These are phyloP conservation scores for Leucophora obtusa DNA, from an alignment of 2,888 invertebrate species.

Conservation along the genomic window DNA sequence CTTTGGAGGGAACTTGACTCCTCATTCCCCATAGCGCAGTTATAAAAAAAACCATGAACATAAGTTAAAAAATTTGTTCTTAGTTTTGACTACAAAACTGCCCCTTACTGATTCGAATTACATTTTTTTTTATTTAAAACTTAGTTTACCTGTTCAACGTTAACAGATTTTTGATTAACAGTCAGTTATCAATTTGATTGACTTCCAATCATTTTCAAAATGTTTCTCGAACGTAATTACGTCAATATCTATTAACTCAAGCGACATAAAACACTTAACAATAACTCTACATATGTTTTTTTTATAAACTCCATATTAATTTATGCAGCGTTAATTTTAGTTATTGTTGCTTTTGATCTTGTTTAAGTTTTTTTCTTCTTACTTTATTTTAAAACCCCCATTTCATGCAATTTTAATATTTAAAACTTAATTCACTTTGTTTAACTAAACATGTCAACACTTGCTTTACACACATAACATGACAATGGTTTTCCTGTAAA, in stretches of 20 bases:
- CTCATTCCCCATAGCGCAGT: too few relatives aligned
- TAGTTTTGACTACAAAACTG: too few relatives aligned
- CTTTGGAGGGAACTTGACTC: too few relatives aligned
- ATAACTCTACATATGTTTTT: neutral
- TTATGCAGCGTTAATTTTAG: conserved; percentile 63
- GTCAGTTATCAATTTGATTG: too few relatives aligned
- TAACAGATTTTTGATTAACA: too few relatives aligned
- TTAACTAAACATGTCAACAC: conserved; percentile 64
- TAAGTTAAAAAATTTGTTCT: too few relatives aligned
- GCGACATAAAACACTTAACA: conserved; percentile 25
- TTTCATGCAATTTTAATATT: conserved; percentile 38
- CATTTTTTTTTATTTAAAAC: too few relatives aligned
- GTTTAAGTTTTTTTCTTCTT: neutral
- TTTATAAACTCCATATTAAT: conserved; percentile 48
- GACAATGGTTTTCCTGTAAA: conserved; percentile 63
- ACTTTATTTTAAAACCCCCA: neutral
- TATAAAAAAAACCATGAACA: too few relatives aligned
- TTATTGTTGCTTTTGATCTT: conserved; percentile 47
- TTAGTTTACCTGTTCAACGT: too few relatives aligned
- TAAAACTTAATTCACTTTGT: conserved; percentile 61
- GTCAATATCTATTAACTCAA: conserved; percentile 48
- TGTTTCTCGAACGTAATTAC: conserved; percentile 6
- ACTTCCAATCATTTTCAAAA: neutral
- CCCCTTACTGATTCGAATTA: too few relatives aligned
- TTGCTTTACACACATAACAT: conserved; percentile 64